Evolutionary conservation across 1,140 invertebrate genomes (phyloP), one percentile per base, ranked within the genome.

Genomic region (Eufriesea mexicana): DNA sequence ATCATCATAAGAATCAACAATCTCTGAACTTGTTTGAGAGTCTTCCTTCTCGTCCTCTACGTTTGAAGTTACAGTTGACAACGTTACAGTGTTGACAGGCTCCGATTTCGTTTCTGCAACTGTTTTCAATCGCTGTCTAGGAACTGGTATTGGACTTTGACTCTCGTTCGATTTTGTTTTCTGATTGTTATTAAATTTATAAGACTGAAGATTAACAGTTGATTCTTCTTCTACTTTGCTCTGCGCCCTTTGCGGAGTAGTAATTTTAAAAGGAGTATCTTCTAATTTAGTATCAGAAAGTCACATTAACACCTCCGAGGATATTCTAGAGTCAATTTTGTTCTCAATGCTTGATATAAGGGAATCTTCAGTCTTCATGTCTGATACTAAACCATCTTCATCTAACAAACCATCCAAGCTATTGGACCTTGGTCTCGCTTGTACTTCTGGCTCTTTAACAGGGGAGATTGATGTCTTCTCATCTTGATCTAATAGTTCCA

Each of bases 331-430:
- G 12, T 67, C 54, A n/a, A 18, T 67, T 18, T 76, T 35, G 12
- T 2, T 75, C 4, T 75, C 73, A 16, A 49, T 55, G 18, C 20
- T 57, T 18, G 25, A 10, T 6, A 59, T 71, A 45, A n/a, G 16
- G 16, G 25, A 72, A 10, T 80, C 78, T 67, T 74, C 83, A 84
- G 83, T 84, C 78, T 84, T 84, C 25, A 80, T 57, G 16, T 84
- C 77, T 74, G 77, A n/a, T 8, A 80, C 25, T 67, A 59, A 51
- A 66, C 57, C 68, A 55, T 89, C 87, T 61, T 89, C 87, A 83
- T 95, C 94, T 35, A 96, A 85, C 23, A 97, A 94, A 89, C 96
- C 96, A 89, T 97, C 96, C 84, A 96, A 94, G 93, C 96, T 97
- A 78, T 96, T 95, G n/a, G 96, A 96, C 85, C 96, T 94, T 55